Evolutionary conservation across 2,797 vertebrate species (phyloP), one percentile per base, ranked within the genome.

Genomic region (Notolepis coatsorum): DNA sequence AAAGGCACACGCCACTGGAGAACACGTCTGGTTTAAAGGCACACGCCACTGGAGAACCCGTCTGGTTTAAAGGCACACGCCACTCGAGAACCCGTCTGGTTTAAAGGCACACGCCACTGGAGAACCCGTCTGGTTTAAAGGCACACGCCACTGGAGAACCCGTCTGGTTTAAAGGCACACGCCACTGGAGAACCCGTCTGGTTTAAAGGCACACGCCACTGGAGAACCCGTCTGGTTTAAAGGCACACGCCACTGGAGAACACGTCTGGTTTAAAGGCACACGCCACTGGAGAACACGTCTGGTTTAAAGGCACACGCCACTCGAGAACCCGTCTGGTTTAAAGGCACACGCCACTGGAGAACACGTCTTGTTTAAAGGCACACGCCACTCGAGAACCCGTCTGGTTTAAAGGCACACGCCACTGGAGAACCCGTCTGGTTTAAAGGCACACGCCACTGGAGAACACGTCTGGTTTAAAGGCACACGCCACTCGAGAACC

Each of bases 211-310:
- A 67, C 55, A 71, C 49, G 23, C 35, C 12, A 9, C 24, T n/a
- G n/a, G n/a, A n/a, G n/a, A n/a, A n/a, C n/a, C n/a, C n/a, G 65
- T 50, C 28, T 61, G 30, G 54, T 66, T 73, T 67, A 65, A 69
- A 69, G 47, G 27, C 12, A 67, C 55, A 71, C 49, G 23, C 35
- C 12, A 9, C 24, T n/a, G n/a, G n/a, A n/a, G n/a, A n/a, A n/a
- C n/a, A n/a, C n/a, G 65, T 50, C 28, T 61, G 30, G 54, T 66
- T 73, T 67, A 65, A 69, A 69, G 47, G 27, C 12, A 67, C 55
- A 71, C 49, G 23, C 35, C 12, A 9, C 24, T n/a, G n/a, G n/a
- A n/a, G n/a, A n/a, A n/a, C n/a, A n/a, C n/a, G 65, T 50, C 28
- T 61, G 30, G 54, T 66, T 73, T 67, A 65, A 69, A 69, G 47